Evolutionary conservation across 2,113 vertebrate genomes (phyloP), one percentile per base, ranked within the genome.

Genomic region (Oreochromis spilurus): DNA sequence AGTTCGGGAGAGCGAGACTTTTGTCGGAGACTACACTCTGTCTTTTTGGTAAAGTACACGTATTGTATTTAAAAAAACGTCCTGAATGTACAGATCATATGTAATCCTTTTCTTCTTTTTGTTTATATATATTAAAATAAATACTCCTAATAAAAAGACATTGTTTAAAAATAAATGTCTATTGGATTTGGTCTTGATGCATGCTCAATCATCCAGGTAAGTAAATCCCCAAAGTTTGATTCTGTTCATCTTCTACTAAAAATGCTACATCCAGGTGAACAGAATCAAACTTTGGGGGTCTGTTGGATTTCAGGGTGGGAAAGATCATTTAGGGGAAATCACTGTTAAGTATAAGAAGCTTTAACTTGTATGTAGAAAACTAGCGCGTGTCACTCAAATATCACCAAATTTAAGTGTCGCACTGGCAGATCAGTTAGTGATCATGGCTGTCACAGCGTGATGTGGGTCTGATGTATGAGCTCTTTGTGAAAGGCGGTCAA

Each of bases 1-100:
- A 1, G 98, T 99, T 92, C 97, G 99, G 1, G 98, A 99, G 96
- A 99, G 99, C 14, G 98, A 99, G 97, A 99, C 98, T 13, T 99
- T 99, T 4, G 98, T 99, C 3, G 99, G 99, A 34, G 98, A 99
- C 96, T 99, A 99, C 95, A 99, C 98, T 0, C 96, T 99, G 12
- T 99, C 99, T n/a, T 99, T 99, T 96, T 99, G 99, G 99, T 99
- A 96, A 91, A 11, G 2, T 24, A n/a, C 10, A 77, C 43, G 50
- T 5, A 12, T 31, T 24, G 10, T 34, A 13, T 65, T 38, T 65
- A 65, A 65, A 38, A 26, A 26, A 26, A 26, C 26, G 26, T 26
- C 26, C 26, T 3, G 26, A 26, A 26, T 26, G 26, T 26, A 26
- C 26, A 26, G 26, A 26, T 26, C 26, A 26, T 26, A 26, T 26